Percentiles rank a stretch among this genome's conserved stretches.
Evolutionary conservation across 2,797 vertebrate species (phyloP).

Genomic region (Hirundo rustica): DNA sequence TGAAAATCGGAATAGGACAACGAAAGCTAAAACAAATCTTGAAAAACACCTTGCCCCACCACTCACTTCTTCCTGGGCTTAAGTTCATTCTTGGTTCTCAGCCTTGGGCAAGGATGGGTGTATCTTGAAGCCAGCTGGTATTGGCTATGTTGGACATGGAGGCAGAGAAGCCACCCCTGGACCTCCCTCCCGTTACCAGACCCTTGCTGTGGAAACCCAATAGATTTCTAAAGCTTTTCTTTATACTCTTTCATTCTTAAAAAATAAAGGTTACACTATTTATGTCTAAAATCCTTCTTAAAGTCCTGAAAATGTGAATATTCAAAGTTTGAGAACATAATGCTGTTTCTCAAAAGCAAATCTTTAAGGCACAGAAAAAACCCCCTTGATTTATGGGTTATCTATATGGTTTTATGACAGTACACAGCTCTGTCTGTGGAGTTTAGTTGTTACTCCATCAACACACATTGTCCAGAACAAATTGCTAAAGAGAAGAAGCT

Average conservation of each 20-base stretch:
- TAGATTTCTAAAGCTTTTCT: background rate
- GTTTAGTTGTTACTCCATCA: background rate
- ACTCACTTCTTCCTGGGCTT: fast-evolving
- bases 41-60: background rate
- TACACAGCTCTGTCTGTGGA: background rate
- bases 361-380: background rate
- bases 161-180: background rate
- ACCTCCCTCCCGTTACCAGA: background rate
- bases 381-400: background rate
- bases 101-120: background rate
- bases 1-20: background rate
- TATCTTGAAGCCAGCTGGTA: background rate
- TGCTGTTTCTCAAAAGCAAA: background rate
- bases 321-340: background rate
- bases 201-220: background rate
- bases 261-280: background rate
- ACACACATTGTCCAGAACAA: background rate
- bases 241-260: background rate
- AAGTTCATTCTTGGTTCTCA: background rate
- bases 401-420: background rate
- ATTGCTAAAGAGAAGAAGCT: background rate
- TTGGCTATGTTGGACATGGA: background rate
- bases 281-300: background rate
- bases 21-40: background rate
- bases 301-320: background rate